These are phyloP conservation scores for Prosapia bicincta DNA, from an alignment of 2,888 invertebrate species.

Conservation along the genomic window DNA sequence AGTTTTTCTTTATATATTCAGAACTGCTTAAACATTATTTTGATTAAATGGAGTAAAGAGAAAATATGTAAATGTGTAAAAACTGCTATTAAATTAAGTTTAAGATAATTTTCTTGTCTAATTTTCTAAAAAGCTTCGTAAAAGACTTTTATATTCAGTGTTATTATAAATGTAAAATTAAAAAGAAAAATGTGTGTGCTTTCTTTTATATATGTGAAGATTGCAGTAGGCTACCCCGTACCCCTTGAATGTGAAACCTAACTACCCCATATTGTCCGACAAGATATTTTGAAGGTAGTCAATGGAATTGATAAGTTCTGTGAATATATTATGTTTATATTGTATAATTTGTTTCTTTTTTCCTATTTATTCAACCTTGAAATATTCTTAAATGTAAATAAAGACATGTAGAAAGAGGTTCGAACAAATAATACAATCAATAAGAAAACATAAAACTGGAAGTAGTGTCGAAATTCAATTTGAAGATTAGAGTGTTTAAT, in stretches of 20 bases:
- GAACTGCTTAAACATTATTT: too few species aligned
- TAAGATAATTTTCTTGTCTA: background rate
- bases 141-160: background rate
- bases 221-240: too few species aligned
- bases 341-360: background rate
- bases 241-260: background rate
- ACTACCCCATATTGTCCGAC: background rate
- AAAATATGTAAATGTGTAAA: background rate
- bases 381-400: too few species aligned
- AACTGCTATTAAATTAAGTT: background rate
- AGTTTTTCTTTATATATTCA: too few species aligned
- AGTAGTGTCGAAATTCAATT: too few species aligned
- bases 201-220: conserved; percentile 27
- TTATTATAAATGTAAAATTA: background rate
- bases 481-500: too few species aligned
- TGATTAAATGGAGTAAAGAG: too few species aligned
- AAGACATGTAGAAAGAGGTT: too few species aligned
- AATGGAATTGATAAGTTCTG: background rate
- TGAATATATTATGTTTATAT: conserved; percentile 2
- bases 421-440: too few species aligned
- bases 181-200: conserved; percentile 9
- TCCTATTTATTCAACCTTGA: background rate
- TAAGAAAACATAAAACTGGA: too few species aligned
- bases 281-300: background rate
- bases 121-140: background rate